Evolutionary conservation across 1,140 invertebrate species (phyloP), one percentile per base, ranked within the genome.

Genomic region (Prorops nasuta): DNA sequence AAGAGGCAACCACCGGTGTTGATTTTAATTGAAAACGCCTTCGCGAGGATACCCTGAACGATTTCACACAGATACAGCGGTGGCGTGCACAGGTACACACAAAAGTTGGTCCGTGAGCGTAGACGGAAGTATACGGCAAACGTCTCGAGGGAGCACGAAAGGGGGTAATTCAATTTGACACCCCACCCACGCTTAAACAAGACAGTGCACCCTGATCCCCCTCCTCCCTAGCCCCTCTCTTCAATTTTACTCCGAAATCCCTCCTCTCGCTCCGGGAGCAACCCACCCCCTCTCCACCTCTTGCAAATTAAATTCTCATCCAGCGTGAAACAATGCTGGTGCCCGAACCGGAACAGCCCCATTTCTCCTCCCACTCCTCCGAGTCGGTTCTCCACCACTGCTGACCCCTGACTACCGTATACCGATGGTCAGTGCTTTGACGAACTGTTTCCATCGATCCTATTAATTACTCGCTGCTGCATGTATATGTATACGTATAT

Each of bases 141-240:
- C 56, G 66, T 75, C 72, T 70, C 47, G 49, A 44, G 58, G 49
- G 24, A 28, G 24, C 4, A 43, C 51, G 42, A 39, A 56, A 49
- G 64, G 65, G 70, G 71, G 65, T 74, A 74, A 75, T 75, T 75
- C 70, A 75, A 75, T 75, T 75, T 75, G 72, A 75, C 72, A 74
- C 71, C 69, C 72, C 71, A 67, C 69, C 67, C 69, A 65, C 64
- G 66, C 69, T 75, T 75, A 74, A 75, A 74, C 72, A 74, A 75
- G 70, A 62, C 66, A 74, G 66, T 66, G 66, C 58, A 66, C 65
- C 58, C 58, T 56, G 65, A 41, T 53, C 54, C 47, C 44, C 37
- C 38, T 51, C 43, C 43, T 38, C 36, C 17, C 34, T 45, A n/a
- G n/a, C n/a, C n/a, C 49, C 45, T 44, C 43, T 36, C 49, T 50